Percentiles rank a stretch among this genome's conserved stretches.
These are phyloP conservation scores for Nomada flava DNA, from an alignment of 2,888 invertebrate species.

Conservation along the genomic window DNA sequence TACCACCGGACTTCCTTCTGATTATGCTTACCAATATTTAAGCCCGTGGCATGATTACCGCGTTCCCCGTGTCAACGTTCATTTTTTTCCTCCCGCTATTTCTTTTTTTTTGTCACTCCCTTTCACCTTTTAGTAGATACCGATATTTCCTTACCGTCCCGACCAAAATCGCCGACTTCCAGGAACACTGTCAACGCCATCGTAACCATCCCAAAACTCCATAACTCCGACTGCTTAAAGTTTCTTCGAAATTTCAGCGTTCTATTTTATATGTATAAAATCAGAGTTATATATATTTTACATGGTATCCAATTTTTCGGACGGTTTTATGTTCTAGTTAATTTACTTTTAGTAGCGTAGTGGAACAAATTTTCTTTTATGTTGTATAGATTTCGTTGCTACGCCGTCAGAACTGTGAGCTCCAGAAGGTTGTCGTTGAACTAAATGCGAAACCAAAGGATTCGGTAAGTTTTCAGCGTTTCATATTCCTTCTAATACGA, in stretches of 20 bases:
- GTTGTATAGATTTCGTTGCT: constrained; percentile 79
- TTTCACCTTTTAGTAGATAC: constrained; percentile 34
- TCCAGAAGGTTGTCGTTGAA: constrained; percentile 80
- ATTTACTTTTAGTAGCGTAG: background rate
- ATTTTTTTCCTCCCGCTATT: constrained; percentile 7
- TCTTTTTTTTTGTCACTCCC: background rate
- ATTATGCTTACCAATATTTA: constrained; percentile 81
- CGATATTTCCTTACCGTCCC: constrained; percentile 43
- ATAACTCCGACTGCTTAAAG: background rate
- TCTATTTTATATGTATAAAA: too few relatives aligned
- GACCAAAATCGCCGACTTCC: constrained; percentile 16
- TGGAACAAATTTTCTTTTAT: background rate
- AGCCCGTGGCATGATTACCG: constrained; percentile 67
- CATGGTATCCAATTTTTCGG: too few relatives aligned
- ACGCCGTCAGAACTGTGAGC: constrained; percentile 79
- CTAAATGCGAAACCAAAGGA: constrained; percentile 77
- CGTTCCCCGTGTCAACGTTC: constrained; percentile 41
- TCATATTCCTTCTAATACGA: background rate
- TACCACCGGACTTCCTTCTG: constrained; percentile 82
- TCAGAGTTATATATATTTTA: too few relatives aligned
- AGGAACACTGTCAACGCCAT: background rate
- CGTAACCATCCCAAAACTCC: background rate
- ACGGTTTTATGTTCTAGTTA: too few relatives aligned
- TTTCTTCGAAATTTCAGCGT: background rate
- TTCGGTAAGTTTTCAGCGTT: constrained; percentile 74